Evolutionary conservation across 2,888 invertebrate species (phyloP), one percentile per base, ranked within the genome.

Genomic region (Diabrotica balteata): DNA sequence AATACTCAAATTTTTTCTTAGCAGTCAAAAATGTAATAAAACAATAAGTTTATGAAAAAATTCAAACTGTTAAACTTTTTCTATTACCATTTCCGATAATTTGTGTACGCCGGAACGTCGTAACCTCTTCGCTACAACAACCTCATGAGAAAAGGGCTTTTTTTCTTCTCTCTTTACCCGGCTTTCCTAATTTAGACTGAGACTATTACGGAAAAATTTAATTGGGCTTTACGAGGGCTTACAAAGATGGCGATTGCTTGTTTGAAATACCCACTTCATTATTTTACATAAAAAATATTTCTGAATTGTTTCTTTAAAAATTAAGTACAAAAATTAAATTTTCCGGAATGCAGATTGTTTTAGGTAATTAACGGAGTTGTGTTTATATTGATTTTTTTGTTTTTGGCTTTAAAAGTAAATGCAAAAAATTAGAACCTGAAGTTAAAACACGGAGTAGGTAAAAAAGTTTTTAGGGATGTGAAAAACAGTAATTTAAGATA

Each of bases 191-290:
- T 67, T 62, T 61, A 45, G 59, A 55, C 44, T 58, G 47, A 67
- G 66, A 66, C 60, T 66, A 58, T 55, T 60, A 60, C 51, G 52
- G 50, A 63, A 57, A 63, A 63, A 63, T 63, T 63, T 63, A 55
- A 63, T 63, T 63, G 63, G 55, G 63, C 46, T 63, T 63, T 63
- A 47, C 55, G 63, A 63, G 51, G 63, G 55, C 10, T 55, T 50
- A 54, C 53, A 63, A 57, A 57, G 55, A 57, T 57, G 55, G 55
- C 55, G 55, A 57, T 57, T 17, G 55, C 46, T 49, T 49, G 47
- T 49, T 55, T 50, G 49, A 63, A 63, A 63, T 54, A 63, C 49
- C 54, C 47, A 54, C 49, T 55, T 53, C 46, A 52, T 63, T 63
- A 55, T 63, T 54, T 55, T 55, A 63, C 53, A 46, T 55, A 54